Conservation (phyloP, 2,113 vertebrate species). For the Labeo catla region DNA sequence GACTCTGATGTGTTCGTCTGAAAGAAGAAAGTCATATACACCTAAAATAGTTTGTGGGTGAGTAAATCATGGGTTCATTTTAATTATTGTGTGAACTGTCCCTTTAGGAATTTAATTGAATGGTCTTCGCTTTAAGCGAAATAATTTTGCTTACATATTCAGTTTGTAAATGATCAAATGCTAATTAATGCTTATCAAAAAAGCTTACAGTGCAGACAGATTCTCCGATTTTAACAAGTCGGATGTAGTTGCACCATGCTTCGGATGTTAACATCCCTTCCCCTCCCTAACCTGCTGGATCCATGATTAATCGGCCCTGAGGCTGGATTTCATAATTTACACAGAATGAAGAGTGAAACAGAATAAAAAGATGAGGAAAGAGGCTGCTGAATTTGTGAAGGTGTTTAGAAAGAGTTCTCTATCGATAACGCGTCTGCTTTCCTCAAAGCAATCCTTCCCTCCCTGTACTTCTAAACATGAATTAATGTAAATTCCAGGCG, state of each 20-base stretch:
- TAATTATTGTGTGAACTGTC: too few species aligned
- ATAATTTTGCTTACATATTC: too few species aligned
- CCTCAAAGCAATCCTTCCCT: conserved; percentile 73
- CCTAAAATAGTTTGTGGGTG: too few species aligned
- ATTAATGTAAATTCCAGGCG: conserved; percentile 79
- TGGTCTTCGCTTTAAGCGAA: too few species aligned
- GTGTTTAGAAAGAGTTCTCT: conserved; percentile 18
- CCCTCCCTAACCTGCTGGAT: not conserved
- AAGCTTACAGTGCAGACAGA: not conserved
- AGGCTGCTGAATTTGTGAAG: conserved; percentile 7
- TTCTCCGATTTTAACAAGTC: not conserved
- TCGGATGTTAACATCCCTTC: not conserved
- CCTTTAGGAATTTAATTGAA: not conserved
- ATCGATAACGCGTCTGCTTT: conserved; percentile 60
- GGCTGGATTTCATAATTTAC: not conserved
- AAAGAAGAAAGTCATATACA: too few species aligned
- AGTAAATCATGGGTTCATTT: too few species aligned
- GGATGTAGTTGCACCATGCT: not conserved
- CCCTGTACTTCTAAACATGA: conserved; percentile 76
- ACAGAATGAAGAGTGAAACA: not conserved
- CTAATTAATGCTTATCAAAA: not conserved
- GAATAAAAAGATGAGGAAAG: conserved; percentile 30
- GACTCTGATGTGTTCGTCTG: too few species aligned
- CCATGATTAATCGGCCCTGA: not conserved
- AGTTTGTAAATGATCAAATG: not conserved